phyloP scores from a whole-genome alignment of 1,140 invertebrate species.

The Vollenhovia emeryi region DNA sequence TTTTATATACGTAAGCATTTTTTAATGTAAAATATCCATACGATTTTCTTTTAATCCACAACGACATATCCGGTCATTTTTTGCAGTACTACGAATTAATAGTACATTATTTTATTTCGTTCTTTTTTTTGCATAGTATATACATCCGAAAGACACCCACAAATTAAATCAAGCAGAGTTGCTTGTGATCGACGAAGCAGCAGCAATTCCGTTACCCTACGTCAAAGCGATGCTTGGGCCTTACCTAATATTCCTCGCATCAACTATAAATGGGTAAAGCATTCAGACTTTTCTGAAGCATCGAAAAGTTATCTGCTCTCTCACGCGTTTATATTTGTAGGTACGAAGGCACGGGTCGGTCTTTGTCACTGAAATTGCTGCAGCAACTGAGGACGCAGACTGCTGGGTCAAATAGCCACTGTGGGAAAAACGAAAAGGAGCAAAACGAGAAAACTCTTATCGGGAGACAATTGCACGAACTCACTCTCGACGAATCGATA shows the following conservation, averaged over 20 bases:
- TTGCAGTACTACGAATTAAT: not conserved
- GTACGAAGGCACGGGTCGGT: slow-evolving; percentile 99
- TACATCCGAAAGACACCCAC: slow-evolving; percentile 95
- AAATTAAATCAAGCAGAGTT: slow-evolving; percentile 97
- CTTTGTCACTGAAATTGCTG: slow-evolving; percentile 97
- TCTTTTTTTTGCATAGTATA: slow-evolving; percentile 90
- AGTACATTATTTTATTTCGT: slow-evolving; percentile 18
- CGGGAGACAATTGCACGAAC: slow-evolving; percentile 84
- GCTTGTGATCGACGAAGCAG: slow-evolving; percentile 99
- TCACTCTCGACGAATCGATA: slow-evolving; percentile 97
- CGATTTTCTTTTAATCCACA: slow-evolving; percentile 1
- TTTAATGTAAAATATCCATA: not conserved
- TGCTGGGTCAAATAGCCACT: slow-evolving; percentile 81
- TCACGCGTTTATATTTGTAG: slow-evolving; percentile 77
- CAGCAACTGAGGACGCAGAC: slow-evolving; percentile 92
- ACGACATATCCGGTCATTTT: slow-evolving; percentile 16
- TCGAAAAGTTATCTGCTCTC: not conserved
- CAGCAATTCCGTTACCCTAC: slow-evolving; percentile 97
- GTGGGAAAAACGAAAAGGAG: slow-evolving; percentile 80
- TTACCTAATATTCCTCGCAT: slow-evolving; percentile 98
- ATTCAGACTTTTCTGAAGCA: not conserved
- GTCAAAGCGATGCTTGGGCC: slow-evolving; percentile 97
- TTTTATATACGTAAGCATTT: not conserved
- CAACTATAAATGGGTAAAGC: slow-evolving; percentile 95
- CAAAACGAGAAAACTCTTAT: slow-evolving; percentile 82